phyloP scores from a whole-genome alignment of 2,888 invertebrate genomes.

The Brenthis hecate region DNA sequence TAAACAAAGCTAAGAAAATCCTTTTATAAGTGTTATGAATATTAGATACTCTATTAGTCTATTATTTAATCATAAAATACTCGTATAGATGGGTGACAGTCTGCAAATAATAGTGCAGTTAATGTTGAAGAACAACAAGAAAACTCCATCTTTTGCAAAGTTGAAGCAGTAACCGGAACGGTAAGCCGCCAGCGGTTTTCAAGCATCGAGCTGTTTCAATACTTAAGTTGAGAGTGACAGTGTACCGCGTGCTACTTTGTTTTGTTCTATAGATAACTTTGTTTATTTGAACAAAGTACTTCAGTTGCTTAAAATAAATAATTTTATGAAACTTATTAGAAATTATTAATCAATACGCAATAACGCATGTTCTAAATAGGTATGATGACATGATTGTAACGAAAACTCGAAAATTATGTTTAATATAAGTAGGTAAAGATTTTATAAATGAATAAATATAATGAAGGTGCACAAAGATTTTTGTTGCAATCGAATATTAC shows the following conservation, averaged over 20 bases:
- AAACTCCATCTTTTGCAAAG: conserved; percentile 50
- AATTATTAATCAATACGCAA: too few relatives aligned
- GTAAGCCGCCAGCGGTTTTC: conserved; percentile 62
- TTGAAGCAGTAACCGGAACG: conserved; percentile 55
- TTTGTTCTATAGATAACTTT: conserved; percentile 68
- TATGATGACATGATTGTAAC: too few relatives aligned
- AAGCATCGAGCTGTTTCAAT: conserved; percentile 56
- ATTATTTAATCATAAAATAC: too few relatives aligned
- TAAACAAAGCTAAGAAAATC: neutral
- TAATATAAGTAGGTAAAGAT: neutral
- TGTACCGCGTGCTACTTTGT: conserved; percentile 55
- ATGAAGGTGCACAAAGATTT: neutral
- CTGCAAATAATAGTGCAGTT: neutral
- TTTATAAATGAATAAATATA: neutral
- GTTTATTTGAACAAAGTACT: conserved; percentile 43
- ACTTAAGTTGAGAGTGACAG: conserved; percentile 59
- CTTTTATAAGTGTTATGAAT: too few relatives aligned
- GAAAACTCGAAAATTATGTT: neutral
- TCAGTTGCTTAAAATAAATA: neutral
- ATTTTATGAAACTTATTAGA: neutral
- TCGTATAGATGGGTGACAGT: too few relatives aligned
- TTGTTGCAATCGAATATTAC: conserved; percentile 29
- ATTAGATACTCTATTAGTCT: too few relatives aligned
- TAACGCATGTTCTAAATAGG: too few relatives aligned
- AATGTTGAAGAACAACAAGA: conserved; percentile 10